Percentiles rank a stretch among this genome's conserved stretches.
phyloP scores from a whole-genome alignment of 2,113 vertebrate genomes.

The Lipotes vexillifer region DNA sequence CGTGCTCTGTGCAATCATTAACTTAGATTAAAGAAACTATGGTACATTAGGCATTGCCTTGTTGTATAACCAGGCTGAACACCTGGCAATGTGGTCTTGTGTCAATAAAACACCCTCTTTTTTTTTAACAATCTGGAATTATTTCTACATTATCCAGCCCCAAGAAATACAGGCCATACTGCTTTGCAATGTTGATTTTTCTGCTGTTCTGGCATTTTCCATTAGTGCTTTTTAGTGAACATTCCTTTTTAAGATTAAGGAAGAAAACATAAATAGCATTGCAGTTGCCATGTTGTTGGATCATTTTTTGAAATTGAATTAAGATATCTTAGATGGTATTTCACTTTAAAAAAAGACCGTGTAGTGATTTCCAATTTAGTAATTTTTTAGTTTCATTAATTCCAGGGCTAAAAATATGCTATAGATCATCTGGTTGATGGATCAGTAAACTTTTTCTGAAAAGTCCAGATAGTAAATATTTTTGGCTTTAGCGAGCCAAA shows the following conservation, averaged over 20 bases:
- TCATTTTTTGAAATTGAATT: not conserved
- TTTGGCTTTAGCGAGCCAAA: not conserved
- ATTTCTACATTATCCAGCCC: not conserved
- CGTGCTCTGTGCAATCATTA: not conserved
- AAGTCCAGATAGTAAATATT: not conserved
- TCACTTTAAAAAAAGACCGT: not conserved
- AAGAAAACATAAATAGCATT: not conserved
- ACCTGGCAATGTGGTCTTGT: not conserved
- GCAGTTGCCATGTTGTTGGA: not conserved
- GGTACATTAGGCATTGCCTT: not conserved
- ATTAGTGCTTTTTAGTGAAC: not conserved
- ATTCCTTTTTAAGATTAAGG: not conserved
- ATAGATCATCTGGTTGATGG: not conserved
- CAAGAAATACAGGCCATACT: not conserved
- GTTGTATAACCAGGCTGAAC: not conserved
- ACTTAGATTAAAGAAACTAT: not conserved
- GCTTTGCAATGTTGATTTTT: not conserved
- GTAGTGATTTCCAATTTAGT: not conserved
- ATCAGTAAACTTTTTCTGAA: not conserved
- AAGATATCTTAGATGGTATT: not conserved
- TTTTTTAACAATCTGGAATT: not conserved
- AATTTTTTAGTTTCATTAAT: not conserved
- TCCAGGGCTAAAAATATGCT: not conserved
- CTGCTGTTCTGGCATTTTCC: not conserved
- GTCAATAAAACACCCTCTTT: not conserved